Evolutionary conservation across 2,888 invertebrate genomes (phyloP), one percentile per base, ranked within the genome.

Genomic region (Sphaerophoria taeniata): DNA sequence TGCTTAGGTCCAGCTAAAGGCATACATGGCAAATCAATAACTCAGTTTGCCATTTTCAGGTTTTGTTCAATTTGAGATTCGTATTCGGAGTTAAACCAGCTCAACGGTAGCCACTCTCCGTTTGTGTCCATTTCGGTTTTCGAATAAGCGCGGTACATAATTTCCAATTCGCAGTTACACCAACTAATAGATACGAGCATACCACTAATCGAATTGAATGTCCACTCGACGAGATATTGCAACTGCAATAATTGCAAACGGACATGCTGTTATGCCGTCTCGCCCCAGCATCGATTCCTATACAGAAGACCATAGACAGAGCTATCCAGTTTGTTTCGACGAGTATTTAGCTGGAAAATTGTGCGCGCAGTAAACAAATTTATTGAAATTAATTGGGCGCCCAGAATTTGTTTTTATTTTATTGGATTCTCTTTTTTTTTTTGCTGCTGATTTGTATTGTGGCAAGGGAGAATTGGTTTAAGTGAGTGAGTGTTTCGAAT

Each of bases 331-430:
- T 75, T 84, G 65, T 83, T 60, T 34, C 39, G 11, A 16, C 16
- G 16, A 39, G 58, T 58, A 60, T 63, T 63, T 49, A 31, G 67
- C 31, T 75, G 71, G 67, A 67, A 79, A 84, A 80, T 73, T 85
- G 85, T 81, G 47, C 70, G 80, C 73, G 65, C 72, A 63, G 81
- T 85, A 85, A 80, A 85, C 80, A 85, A 85, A 85, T 85, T 85
- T 85, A 85, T 85, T 85, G 80, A 85, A 81, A 85, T 85, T 85
- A 85, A 85, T 85, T 85, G 85, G 81, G 76, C 85, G 85, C 85
- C 85, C 76, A 63, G 75, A 72, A 75, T 31, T 14, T 45, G 36
- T 16, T 3, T 69, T 4, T 24, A 24, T 43, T 6, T 36, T 43
- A 11, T 7, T 43, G 9, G 9, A 9, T 4, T 43, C 6, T 14